Evolutionary conservation across 2,888 invertebrate genomes (phyloP), one percentile per base, ranked within the genome.

Genomic region (Platycnemis pennipes): DNA sequence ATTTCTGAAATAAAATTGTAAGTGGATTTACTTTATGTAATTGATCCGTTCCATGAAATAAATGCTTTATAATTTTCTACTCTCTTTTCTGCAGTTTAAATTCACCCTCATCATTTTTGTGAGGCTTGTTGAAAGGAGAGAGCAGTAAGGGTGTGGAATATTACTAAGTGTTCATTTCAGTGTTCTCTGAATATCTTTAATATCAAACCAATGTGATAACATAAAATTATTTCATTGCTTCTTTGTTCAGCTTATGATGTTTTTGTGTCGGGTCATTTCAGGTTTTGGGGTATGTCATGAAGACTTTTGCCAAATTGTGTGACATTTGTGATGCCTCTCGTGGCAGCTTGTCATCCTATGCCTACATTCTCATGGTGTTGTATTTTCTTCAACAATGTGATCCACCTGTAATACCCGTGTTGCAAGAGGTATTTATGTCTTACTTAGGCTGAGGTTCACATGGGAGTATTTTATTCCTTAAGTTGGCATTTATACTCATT

Each of bases 331-430:
- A 97, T 96, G 97, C 97, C 0, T 97, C 97, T 0, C 96, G 97
- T 94, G 97, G 97, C 46, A 97, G 97, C 94, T 96, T 97, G 53
- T 97, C 97, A 37, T 97, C 97, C 1, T 97, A 97, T 95, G 97
- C 97, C 44, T 97, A 97, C 96, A 97, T 97, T 94, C 95, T 97
- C 88, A 97, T 97, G 97, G 96, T 97, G 95, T 96, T 97, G 13
- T 97, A 97, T 95, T 97, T 97, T 95, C 96, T 97, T 37, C 97
- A 97, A 96, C 97, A 97, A 95, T 96, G 96, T 89, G 95, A 96
- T 49, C 97, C 97, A 46, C 97, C 97, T 26, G 97, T 97, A 45
- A 96, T 97, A 88, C 97, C 97, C 87, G 97, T 97, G 31, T 96
- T 97, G 91, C 97, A 97, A 96, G 97, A 97, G 96, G 97, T 97